These are phyloP conservation scores for Bombus pyrosoma DNA, from an alignment of 1,140 invertebrate species.

Conservation along the genomic window DNA sequence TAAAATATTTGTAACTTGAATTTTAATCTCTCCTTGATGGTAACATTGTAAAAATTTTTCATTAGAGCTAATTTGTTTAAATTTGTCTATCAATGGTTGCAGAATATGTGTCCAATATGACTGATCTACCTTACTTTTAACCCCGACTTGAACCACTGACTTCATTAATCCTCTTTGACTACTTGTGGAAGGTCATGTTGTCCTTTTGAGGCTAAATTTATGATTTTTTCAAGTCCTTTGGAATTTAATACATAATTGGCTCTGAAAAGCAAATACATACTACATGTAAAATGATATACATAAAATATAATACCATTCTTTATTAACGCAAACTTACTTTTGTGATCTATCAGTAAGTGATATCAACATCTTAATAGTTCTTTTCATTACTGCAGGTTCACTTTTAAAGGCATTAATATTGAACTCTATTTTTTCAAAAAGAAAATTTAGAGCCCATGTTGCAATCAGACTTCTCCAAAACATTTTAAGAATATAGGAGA, in stretches of 20 bases:
- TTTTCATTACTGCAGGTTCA: constrained; percentile 84
- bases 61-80: constrained; percentile 83
- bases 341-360: constrained; percentile 83
- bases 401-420: constrained; percentile 84
- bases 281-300: background rate
- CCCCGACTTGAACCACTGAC: constrained; percentile 82
- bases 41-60: constrained; percentile 84
- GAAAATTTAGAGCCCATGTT: constrained; percentile 85
- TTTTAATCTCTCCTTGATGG: constrained; percentile 84
- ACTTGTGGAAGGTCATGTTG: constrained; percentile 80
- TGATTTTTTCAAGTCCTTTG: constrained; percentile 73
- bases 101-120: constrained; percentile 85
- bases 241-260: constrained; percentile 71
- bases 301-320: background rate
- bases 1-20: constrained; percentile 85
- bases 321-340: constrained; percentile 81
- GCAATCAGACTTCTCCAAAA: constrained; percentile 85
- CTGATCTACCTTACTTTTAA: constrained; percentile 72
- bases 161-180: constrained; percentile 83
- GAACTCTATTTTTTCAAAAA: constrained; percentile 85
- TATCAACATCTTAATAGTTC: constrained; percentile 84
- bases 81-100: constrained; percentile 84
- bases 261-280: constrained; percentile 57
- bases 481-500: constrained; percentile 82
- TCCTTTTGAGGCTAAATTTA: constrained; percentile 81